Conservation (phyloP, 2,113 vertebrate species). For the Orthonyx spaldingii region DNA sequence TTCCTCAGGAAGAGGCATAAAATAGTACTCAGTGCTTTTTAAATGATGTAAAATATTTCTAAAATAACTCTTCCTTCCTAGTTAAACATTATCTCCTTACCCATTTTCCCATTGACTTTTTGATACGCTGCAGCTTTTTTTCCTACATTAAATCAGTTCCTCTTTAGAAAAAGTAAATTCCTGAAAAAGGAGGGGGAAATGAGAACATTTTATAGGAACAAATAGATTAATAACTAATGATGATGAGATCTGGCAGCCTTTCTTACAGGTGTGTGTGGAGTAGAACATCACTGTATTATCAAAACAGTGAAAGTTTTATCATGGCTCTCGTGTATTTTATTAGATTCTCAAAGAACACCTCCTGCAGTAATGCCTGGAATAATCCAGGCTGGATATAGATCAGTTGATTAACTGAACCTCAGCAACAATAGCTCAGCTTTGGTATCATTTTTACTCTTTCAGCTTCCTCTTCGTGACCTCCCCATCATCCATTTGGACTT, state of each 20-base stretch:
- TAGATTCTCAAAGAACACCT: neutral
- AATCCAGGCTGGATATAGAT: conserved; percentile 13
- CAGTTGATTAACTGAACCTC: neutral
- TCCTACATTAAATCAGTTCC: neutral
- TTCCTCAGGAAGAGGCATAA: conserved; percentile 31
- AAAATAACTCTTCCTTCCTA: conserved; percentile 6
- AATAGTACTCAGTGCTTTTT: conserved; percentile 39
- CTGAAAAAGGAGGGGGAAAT: neutral
- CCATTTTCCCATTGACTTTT: neutral
- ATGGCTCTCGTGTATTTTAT: neutral
- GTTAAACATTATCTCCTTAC: conserved; percentile 26
- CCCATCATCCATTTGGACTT: neutral
- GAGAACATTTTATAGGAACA: neutral
- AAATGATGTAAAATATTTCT: conserved; percentile 29
- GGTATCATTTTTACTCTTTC: neutral
- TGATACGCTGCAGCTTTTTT: neutral
- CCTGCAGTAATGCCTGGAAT: neutral
- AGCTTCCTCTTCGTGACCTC: neutral
- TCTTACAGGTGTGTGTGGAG: neutral
- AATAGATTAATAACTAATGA: conserved; percentile 23
- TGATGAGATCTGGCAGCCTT: conserved; percentile 8
- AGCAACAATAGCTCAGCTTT: neutral
- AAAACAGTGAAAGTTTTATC: conserved; percentile 23
- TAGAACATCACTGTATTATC: neutral
- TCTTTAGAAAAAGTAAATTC: conserved; percentile 15